Conservation (phyloP, 2,113 vertebrate genomes). For the Morone saxatilis region DNA sequence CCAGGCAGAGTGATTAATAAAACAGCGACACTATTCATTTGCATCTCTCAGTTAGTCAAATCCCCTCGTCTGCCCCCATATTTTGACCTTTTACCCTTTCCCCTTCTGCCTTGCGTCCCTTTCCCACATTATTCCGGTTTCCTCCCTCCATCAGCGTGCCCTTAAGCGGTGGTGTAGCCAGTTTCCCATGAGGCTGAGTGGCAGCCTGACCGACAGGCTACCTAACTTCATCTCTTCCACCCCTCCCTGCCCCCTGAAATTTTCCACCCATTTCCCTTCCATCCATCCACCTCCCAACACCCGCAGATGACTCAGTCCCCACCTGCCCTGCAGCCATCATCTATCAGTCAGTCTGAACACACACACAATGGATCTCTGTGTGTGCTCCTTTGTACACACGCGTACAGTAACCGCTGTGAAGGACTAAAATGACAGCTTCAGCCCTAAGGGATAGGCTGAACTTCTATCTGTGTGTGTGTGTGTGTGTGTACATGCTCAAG, state of each 20-base stretch:
- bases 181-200: slow-evolving; percentile 72
- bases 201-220: slow-evolving; percentile 64
- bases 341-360: slow-evolving; percentile 74
- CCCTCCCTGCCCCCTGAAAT: slow-evolving; percentile 21
- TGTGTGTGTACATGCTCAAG: slow-evolving; percentile 31
- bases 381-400: slow-evolving; percentile 44
- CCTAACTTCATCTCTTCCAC: slow-evolving; percentile 54
- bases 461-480: slow-evolving; percentile 53
- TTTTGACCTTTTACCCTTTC: slow-evolving; percentile 43
- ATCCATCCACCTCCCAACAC: slow-evolving; percentile 55
- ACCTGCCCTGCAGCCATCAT: slow-evolving; percentile 73
- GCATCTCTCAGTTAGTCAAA: slow-evolving; percentile 11
- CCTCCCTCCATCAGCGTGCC: slow-evolving; percentile 51
- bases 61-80: neutral
- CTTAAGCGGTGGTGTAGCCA: slow-evolving; percentile 57
- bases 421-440: slow-evolving; percentile 71
- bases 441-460: slow-evolving; percentile 70
- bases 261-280: slow-evolving; percentile 55
- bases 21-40: slow-evolving; percentile 24
- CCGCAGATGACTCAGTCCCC: slow-evolving; percentile 67
- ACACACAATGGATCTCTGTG: slow-evolving; percentile 61
- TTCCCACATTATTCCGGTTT: slow-evolving; percentile 59
- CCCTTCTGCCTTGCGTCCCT: slow-evolving; percentile 31
- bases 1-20: slow-evolving; percentile 26
- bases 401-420: slow-evolving; percentile 66